Base-by-base conservation (phyloP, 2,113 vertebrate genomes). In the Lichenostomus cassidix region DNA sequence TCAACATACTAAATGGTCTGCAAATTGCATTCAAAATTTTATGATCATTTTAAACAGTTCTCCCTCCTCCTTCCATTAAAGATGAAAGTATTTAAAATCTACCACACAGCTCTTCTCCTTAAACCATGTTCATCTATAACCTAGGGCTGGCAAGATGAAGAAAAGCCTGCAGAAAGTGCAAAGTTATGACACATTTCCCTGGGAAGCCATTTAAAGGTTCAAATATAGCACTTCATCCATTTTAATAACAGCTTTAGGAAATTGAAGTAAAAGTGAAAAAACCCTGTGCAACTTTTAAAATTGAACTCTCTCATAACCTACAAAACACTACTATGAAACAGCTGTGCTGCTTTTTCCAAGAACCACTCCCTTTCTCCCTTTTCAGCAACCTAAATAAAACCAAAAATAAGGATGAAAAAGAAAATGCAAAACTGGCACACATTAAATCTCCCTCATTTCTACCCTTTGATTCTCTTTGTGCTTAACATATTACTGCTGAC, bases 41-140 rank as follows among this genome's bases (percentile, higher is more conserved):
- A 90, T 56, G 55, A 81, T 33, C 10, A 50, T 78, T 90, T 96
- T 42, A 75, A 80, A 90, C 27, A 49, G 23, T 18, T 71, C 60
- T 68, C 29, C 46, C 33, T 88, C 60, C 55, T 77, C 47, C 60
- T 83, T 59, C 44, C 50, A 70, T 83, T 93, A 70, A 83, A 87
- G 73, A 75, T 49, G 24, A 89, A 95, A 85, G 39, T 52, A 89
- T 70, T 92, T 92, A 52, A 94, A 93, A 85, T 37, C 68, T 44
- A 93, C 74, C 64, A 87, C 42, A 73, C 29, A 60, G 47, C 28
- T 90, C 58, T 86, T 83, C 39, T 90, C 24, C 63, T 86, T 81
- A 44, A 68, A 71, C 41, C 53, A 44, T 13, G 10, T 71, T 83
- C 50, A 65, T 78, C 64, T n/a, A 55, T 81, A 95, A 93, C 56